Conservation (phyloP, 2,113 vertebrate genomes). For the Euleptes europaea region DNA sequence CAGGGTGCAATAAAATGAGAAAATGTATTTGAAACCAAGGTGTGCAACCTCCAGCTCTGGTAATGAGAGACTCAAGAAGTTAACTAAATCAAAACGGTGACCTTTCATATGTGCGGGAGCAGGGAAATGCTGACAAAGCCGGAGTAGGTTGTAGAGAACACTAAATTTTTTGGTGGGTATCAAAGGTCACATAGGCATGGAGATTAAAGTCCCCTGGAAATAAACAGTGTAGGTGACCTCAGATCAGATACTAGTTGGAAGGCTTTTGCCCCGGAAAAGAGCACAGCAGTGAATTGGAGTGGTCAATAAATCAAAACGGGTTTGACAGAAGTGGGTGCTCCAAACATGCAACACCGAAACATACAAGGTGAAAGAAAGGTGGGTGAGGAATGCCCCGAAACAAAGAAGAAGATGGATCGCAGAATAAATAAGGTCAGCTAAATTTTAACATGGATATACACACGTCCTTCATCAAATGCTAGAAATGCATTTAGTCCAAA, state of each 20-base stretch:
- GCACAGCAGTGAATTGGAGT: constrained; percentile 32
- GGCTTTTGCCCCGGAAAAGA: constrained; percentile 32
- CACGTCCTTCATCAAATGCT: constrained; percentile 17
- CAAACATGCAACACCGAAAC: constrained; percentile 13
- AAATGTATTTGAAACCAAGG: constrained; percentile 22
- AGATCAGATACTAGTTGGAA: constrained; percentile 56
- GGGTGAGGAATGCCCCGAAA: constrained; percentile 38
- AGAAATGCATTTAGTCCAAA: background rate
- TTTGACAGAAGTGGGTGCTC: constrained; percentile 45
- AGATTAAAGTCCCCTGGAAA: constrained; percentile 64
- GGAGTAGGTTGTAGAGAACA: constrained; percentile 45
- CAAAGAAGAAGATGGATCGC: constrained; percentile 19
- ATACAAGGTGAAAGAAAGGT: constrained; percentile 32
- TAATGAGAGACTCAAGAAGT: constrained; percentile 58
- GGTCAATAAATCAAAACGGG: constrained; percentile 65
- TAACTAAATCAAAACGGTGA: constrained; percentile 63
- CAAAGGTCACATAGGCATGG: constrained; percentile 64
- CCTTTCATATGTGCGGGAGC: constrained; percentile 33
- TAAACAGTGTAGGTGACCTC: constrained; percentile 65
- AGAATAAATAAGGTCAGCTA: background rate
- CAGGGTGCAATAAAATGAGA: background rate
- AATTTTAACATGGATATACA: background rate
- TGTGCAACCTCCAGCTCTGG: constrained; percentile 39
- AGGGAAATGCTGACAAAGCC: constrained; percentile 55
- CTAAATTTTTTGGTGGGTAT: constrained; percentile 51